Base-by-base conservation (phyloP, 2,113 vertebrate species). In the Cyprinodon variegatus region DNA sequence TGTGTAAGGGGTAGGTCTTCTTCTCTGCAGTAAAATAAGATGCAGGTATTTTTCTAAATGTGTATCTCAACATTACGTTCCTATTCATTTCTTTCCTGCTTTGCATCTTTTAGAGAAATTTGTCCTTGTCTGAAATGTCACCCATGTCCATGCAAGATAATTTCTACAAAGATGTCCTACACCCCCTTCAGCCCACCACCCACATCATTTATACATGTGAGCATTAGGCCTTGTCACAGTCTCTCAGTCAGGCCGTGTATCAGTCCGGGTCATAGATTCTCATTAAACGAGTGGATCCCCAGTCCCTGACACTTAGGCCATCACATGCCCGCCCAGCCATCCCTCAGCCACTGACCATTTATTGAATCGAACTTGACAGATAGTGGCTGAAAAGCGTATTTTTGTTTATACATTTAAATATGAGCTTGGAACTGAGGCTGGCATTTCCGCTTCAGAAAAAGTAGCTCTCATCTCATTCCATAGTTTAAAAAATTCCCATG, bases 171-270 rank as follows among this genome's bases (percentile, higher is more conserved):
- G 77, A 85, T 76, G 70, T 76, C 77, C 71, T 70, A 64, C 69
- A 46, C 64, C 83, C 70, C 76, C 83, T 36, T 66, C 72, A 60
- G 61, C 70, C 65, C 63, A 82, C 64, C 62, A 66, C 69, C 82
- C 91, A 87, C 87, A 90, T 90, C 90, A 90, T 91, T 91, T 89
- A 91, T 91, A 93, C 88, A 88, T 90, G 90, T 89, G 91, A 88
- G 89, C 90, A 90, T 93, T 93, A 91, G 88, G 88, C 74, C 88
- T 87, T 91, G 89, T 92, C 91, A 91, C 82, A 90, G 82, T 78
- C 88, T 81, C 84, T 91, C 89, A 89, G 86, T 91, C 90, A 89
- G 86, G 61, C 78, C 78, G 86, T 91, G 82, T 83, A 84, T 91
- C 89, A 78, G 84, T 71, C 74, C 76, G 53, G 88, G 81, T 90